Evolutionary conservation across 2,888 invertebrate genomes (phyloP).

Genomic region (Sipunculus nudus): DNA sequence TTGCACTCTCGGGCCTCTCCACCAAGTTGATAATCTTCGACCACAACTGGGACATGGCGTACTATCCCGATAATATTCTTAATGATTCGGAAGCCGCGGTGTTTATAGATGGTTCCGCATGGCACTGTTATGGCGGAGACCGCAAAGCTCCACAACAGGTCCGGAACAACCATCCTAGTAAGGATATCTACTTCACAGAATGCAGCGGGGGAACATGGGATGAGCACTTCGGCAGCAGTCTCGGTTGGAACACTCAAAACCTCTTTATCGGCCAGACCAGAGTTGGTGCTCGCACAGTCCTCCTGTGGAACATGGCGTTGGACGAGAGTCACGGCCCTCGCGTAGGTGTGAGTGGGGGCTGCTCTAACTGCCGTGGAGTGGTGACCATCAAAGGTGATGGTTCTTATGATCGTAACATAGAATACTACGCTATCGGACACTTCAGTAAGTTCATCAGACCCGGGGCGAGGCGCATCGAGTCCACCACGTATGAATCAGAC

Average conservation of each 20-base stretch:
- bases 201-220: constrained; percentile 31
- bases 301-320: constrained; percentile 36
- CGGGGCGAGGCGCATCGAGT: constrained; percentile 13
- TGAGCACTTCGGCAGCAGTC: constrained; percentile 18
- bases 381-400: constrained; percentile 18
- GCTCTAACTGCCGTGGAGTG: constrained; percentile 31
- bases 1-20: constrained; percentile 14
- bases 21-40: constrained; percentile 31
- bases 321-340: constrained; percentile 29
- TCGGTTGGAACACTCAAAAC: constrained; percentile 29
- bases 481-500: constrained; percentile 1
- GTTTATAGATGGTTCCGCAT: constrained; percentile 27
- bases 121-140: constrained; percentile 34
- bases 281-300: constrained; percentile 20
- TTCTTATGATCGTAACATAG: constrained; percentile 12
- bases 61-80: constrained; percentile 25
- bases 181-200: constrained; percentile 36
- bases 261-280: constrained; percentile 31
- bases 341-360: constrained; percentile 30
- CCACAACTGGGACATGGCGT: constrained; percentile 33
- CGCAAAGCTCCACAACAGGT: constrained; percentile 10
- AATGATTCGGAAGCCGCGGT: constrained; percentile 21
- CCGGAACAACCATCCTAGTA: constrained; percentile 18
- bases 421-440: constrained; percentile 30
- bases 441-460: constrained; percentile 30